phyloP scores from a whole-genome alignment of 2,113 vertebrate species.

The Tyto alba region DNA sequence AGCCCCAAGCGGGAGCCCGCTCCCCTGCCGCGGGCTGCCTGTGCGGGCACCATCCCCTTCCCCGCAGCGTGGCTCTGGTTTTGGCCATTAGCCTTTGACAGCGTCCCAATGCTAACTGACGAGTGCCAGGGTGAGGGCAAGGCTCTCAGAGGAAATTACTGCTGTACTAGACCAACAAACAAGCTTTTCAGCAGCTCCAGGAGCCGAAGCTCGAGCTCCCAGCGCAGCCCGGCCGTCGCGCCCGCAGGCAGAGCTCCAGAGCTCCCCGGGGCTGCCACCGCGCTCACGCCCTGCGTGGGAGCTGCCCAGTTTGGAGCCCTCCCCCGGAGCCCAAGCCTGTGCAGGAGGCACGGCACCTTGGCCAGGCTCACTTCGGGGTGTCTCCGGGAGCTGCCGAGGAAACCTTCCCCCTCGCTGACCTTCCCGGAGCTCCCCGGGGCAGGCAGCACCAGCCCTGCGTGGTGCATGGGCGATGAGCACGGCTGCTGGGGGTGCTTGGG shows the following conservation, averaged over 20 bases:
- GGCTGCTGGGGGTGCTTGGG: neutral
- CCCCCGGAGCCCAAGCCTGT: neutral
- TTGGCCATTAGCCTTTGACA: neutral
- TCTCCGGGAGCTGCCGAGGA: neutral
- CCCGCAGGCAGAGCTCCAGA: neutral
- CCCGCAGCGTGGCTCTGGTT: neutral
- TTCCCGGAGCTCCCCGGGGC: neutral
- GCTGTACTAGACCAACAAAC: neutral
- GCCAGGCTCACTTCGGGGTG: neutral
- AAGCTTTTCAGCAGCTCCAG: neutral
- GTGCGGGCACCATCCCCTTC: neutral
- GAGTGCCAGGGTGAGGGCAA: neutral
- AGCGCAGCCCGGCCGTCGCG: neutral
- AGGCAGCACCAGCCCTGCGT: neutral
- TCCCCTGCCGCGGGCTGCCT: neutral
- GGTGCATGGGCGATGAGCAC: accelerated
- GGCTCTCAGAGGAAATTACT: neutral
- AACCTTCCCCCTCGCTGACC: neutral
- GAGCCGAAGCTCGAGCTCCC: neutral
- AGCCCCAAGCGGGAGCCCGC: accelerated
- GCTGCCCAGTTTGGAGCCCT: neutral
- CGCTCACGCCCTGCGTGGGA: neutral
- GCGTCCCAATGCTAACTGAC: accelerated
- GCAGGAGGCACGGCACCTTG: too few species aligned
- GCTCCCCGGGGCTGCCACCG: neutral